Evolutionary conservation across 2,888 invertebrate species (phyloP), one percentile per base, ranked within the genome.

Genomic region (Mesorhabditis belari): DNA sequence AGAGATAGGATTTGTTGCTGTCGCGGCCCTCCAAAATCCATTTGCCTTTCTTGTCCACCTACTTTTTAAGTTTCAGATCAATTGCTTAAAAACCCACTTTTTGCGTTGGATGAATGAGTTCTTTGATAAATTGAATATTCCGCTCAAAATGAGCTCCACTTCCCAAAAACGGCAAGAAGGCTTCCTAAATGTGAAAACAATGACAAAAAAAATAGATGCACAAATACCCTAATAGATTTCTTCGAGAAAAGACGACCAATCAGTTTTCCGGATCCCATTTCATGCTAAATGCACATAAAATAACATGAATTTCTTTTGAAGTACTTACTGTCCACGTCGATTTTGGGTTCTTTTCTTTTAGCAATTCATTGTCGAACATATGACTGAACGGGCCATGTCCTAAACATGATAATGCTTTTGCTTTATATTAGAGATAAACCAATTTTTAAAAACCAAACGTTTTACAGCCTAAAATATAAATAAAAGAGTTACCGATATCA

Each of bases 331-430:
- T 24, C 17, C 26, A 21, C 6, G n/a, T 23, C 23, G 21, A 55
- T 17, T 19, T 12, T 9, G 23, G 17, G 55, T 55, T 26, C 3
- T 27, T 23, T 19, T 24, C 25, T 12, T 78, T 76, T 58, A 84
- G 79, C 67, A 85, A 83, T 3, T 64, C 69, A 3, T 73, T 67
- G 74, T 88, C 88, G 86, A 87, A 88, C 6, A 84, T 70, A 79
- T 88, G 88, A 1, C 87, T 87, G 79, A 86, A 87, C 3, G 88
- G 87, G 0, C 88, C 88, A 79, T 88, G 88, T 0, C 83, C 83
- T 81, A 64, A 21, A 75, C 56, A 54, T 29, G 9, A 19, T 19
- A n/a, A 50, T 6, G 19, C 19, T 44, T 24, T 56, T 58, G 17
- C 57, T 21, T 9, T n/a, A n/a, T 19, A 9, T 54, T 9, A 6